These are phyloP conservation scores for Heliothis subflexa DNA, from an alignment of 1,140 invertebrate species.

Conservation along the genomic window DNA sequence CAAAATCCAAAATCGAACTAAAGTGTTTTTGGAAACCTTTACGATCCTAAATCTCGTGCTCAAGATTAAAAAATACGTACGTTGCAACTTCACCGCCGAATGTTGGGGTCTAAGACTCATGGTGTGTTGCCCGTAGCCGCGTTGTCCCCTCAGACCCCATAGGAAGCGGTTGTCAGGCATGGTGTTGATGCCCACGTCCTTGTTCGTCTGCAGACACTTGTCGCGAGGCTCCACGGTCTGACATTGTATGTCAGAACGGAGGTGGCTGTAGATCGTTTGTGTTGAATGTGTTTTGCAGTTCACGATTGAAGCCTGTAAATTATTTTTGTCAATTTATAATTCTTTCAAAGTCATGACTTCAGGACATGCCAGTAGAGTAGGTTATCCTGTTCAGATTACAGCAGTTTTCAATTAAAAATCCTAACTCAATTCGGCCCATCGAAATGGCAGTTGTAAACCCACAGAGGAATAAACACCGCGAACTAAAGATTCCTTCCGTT, in stretches of 20 bases:
- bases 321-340: no score
- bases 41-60: background rate
- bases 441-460: no score
- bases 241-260: conserved; percentile 82
- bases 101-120: conserved; percentile 56
- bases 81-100: conserved; percentile 55
- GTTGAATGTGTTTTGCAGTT: conserved; percentile 87
- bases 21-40: no score
- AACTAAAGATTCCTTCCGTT: no score
- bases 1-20: no score
- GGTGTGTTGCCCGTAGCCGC: conserved; percentile 75
- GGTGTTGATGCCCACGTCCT: conserved; percentile 86
- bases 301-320: conserved; percentile 86
- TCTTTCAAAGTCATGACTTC: no score
- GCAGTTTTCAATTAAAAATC: no score
- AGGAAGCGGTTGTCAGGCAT: conserved; percentile 82
- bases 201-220: conserved; percentile 86
- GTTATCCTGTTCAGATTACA: background rate
- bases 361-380: no score
- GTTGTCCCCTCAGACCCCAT: conserved; percentile 86
- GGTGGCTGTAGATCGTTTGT: conserved; percentile 87
- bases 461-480: no score
- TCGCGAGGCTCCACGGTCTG: conserved; percentile 85
- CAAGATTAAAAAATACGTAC: conserved; percentile 40
- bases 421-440: no score